A percentile compares a stretch with the other conserved stretches of the same genome.
Conservation (phyloP, 1,140 invertebrate genomes). For the Aphaenogaster rudis region DNA sequence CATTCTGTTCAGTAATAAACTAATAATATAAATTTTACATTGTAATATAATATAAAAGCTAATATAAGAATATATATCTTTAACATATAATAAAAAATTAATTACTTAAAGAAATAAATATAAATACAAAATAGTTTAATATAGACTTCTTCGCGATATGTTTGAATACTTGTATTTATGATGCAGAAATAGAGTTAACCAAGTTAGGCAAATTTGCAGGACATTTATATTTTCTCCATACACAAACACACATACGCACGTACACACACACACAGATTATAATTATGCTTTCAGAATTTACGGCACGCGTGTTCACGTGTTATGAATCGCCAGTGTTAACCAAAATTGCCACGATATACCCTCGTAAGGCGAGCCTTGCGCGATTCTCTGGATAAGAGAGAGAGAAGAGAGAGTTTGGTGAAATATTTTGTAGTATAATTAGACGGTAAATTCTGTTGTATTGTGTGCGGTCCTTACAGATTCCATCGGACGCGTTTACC, state of each 20-base stretch:
- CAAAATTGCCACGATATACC: conserved; percentile 31
- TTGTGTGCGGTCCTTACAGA: conserved; percentile 23
- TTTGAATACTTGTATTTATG: neutral
- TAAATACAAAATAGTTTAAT: neutral
- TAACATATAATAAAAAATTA: neutral
- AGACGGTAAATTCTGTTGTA: conserved; percentile 58
- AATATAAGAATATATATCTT: neutral
- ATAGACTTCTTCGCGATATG: neutral
- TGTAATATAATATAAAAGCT: neutral
- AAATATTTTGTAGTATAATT: conserved; percentile 60
- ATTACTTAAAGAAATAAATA: neutral
- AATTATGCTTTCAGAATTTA: conserved; percentile 46
- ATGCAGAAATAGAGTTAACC: neutral
- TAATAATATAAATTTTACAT: neutral
- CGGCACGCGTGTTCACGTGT: neutral
- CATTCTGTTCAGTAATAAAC: neutral
- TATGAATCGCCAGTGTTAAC: conserved; percentile 36
- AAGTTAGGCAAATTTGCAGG: neutral
- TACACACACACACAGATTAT: neutral
- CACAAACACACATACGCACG: neutral
- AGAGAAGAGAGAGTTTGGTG: neutral
- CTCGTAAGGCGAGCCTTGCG: neutral
- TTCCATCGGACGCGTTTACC: conserved; percentile 2
- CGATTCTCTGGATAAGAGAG: neutral
- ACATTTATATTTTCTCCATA: conserved; percentile 16